A percentile compares a stretch with the other conserved stretches of the same genome.
Evolutionary conservation across 2,888 invertebrate species (phyloP).

Genomic region (Drymonia ruficornis): DNA sequence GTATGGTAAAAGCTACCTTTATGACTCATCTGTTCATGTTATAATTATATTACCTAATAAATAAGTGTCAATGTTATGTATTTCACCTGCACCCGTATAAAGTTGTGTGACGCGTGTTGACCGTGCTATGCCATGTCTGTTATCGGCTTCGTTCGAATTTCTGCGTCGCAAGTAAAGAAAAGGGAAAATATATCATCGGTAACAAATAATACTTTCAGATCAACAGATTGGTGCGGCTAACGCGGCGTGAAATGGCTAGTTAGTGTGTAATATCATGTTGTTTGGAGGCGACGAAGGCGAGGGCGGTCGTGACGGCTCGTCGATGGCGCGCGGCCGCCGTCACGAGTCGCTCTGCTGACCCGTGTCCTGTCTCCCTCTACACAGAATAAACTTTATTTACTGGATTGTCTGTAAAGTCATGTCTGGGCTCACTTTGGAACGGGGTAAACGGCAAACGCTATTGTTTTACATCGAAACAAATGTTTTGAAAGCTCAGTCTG

Average conservation of each 20-base stretch:
- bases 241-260: conserved; percentile 81
- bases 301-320: conserved; percentile 71
- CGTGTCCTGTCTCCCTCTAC: conserved; percentile 49
- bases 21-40: too few species aligned
- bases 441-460: conserved; percentile 5
- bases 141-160: too few species aligned
- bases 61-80: too few species aligned
- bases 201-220: conserved; percentile 41
- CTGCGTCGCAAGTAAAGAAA: not conserved
- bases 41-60: too few species aligned
- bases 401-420: conserved; percentile 29
- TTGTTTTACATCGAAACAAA: conserved; percentile 3
- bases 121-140: too few species aligned
- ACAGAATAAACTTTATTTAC: conserved; percentile 42
- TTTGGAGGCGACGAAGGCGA: conserved; percentile 73
- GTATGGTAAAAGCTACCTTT: not conserved
- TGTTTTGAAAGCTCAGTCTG: not conserved
- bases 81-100: too few species aligned
- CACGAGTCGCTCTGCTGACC: conserved; percentile 81
- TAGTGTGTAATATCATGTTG: conserved; percentile 82
- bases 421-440: conserved; percentile 17
- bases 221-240: conserved; percentile 56
- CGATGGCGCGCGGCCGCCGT: conserved; percentile 63
- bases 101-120: too few species aligned
- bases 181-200: conserved; percentile 11